Base-by-base conservation (phyloP, 2,888 invertebrate genomes). In the Cyrtodaria siliqua region DNA sequence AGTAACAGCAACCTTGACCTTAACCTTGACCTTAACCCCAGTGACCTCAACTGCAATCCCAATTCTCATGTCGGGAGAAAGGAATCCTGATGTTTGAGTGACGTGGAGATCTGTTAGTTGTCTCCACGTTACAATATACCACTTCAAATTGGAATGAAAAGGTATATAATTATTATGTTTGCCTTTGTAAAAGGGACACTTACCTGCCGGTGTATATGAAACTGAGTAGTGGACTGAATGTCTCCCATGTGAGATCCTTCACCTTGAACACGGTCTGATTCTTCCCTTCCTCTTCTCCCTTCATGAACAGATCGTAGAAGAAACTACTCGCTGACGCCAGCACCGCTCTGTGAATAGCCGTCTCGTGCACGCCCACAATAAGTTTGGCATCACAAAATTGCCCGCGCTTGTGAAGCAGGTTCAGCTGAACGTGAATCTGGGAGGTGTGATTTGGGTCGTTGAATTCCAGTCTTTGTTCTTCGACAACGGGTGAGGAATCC, bases 331-430 rank as follows among this genome's bases (percentile, higher is more conserved):
- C 95, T 84, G 96, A 96, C 3, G 96, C 96, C 86, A 97, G 94
- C 72, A 97, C 96, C 60, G 96, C 96, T 85, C 96, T 94, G 93
- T 97, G 97, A 16, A 96, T 96, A 80, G 95, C 95, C 59, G 96
- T 94, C 92, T 97, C 97, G 42, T 94, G 94, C 86, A 94, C 95
- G 55, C 95, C 96, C 1, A 96, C 97, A 92, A 96, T 95, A 88
- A 97, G 94, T 89, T 96, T 95, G 86, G 96, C 96, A 94, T 97
- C 97, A 94, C 96, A 97, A 93, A 97, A 96, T 92, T 97, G 96
- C 70, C 96, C 95, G 92, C 96, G 96, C 93, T 96, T 96, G 88
- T 96, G 94, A 95, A 97, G 95, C 94, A 95, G 96, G 94, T 96
- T 96, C 84, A 97, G 95, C 67, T 76, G 73, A 6, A 59, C 49